These are phyloP conservation scores for Atta cephalotes DNA, from an alignment of 1,140 invertebrate genomes.

Conservation along the genomic window DNA sequence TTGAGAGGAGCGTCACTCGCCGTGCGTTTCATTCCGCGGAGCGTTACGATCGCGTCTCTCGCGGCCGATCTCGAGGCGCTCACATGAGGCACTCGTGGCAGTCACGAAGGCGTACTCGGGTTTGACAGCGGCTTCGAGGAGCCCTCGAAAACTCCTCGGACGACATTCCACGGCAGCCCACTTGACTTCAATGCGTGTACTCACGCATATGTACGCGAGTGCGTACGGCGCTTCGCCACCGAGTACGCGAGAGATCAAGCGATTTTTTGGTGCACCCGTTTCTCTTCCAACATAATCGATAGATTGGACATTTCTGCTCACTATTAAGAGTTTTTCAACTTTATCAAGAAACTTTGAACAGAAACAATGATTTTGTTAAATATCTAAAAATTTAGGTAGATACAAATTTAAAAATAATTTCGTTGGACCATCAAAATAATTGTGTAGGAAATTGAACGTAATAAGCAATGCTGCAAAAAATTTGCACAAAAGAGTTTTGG, in stretches of 20 bases:
- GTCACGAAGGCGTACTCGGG: slow-evolving; percentile 56
- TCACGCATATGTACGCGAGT: slow-evolving; percentile 48
- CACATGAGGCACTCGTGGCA: slow-evolving; percentile 42
- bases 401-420: too few species aligned
- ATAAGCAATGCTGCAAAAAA: too few species aligned
- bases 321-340: neutral
- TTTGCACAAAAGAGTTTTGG: too few species aligned
- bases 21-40: slow-evolving; percentile 31
- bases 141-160: slow-evolving; percentile 64
- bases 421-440: too few species aligned
- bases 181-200: slow-evolving; percentile 66
- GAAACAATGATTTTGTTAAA: too few species aligned
- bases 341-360: neutral
- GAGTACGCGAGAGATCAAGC: slow-evolving; percentile 7
- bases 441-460: too few species aligned
- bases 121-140: slow-evolving; percentile 63
- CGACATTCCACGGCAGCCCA: slow-evolving; percentile 71
- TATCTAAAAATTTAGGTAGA: too few species aligned
- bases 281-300: neutral
- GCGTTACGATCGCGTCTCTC: slow-evolving; percentile 13
- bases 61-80: slow-evolving; percentile 42
- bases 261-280: neutral
- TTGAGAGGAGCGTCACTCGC: slow-evolving; percentile 4
- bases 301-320: neutral
- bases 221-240: slow-evolving; percentile 28